Percentiles rank a stretch among this genome's conserved stretches.
These are phyloP conservation scores for Chitala chitala DNA, from an alignment of 2,113 vertebrate species.

Conservation along the genomic window DNA sequence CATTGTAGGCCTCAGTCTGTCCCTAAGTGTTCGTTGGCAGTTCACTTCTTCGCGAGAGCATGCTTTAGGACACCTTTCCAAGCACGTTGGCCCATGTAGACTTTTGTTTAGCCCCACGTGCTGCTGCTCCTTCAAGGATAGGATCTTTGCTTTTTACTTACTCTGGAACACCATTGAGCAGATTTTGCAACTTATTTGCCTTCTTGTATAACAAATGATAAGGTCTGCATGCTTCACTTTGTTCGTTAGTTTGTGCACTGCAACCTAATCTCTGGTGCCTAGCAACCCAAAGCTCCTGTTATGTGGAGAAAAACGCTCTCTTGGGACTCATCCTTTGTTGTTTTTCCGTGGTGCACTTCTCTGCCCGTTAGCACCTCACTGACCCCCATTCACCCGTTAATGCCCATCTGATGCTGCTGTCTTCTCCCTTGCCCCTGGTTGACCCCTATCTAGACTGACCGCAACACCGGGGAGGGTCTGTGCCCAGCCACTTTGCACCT, in stretches of 20 bases:
- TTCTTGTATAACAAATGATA: not conserved
- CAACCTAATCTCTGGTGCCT: not conserved
- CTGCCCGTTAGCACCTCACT: not conserved
- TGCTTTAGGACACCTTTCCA: no score
- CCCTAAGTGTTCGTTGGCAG: not conserved
- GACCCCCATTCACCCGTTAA: not conserved
- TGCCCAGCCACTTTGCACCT: not conserved
- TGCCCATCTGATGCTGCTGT: not conserved
- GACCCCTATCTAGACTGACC: not conserved
- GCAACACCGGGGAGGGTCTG: not conserved
- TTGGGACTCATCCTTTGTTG: not conserved
- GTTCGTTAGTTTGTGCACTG: not conserved
- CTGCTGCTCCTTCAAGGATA: not conserved
- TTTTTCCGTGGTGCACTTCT: not conserved
- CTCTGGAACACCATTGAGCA: not conserved
- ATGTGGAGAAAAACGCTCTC: not conserved
- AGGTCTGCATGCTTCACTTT: not conserved
- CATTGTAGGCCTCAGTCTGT: not conserved
- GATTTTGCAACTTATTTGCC: not conserved
- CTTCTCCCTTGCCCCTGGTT: not conserved
- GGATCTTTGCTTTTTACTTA: not conserved
- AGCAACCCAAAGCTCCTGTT: slow-evolving; percentile 1
- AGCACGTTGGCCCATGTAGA: no score
- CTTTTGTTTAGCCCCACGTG: not conserved
- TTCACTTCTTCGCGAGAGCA: not conserved